Conservation (phyloP, 1,140 invertebrate species). For the Aphelinus atriplicis region DNA sequence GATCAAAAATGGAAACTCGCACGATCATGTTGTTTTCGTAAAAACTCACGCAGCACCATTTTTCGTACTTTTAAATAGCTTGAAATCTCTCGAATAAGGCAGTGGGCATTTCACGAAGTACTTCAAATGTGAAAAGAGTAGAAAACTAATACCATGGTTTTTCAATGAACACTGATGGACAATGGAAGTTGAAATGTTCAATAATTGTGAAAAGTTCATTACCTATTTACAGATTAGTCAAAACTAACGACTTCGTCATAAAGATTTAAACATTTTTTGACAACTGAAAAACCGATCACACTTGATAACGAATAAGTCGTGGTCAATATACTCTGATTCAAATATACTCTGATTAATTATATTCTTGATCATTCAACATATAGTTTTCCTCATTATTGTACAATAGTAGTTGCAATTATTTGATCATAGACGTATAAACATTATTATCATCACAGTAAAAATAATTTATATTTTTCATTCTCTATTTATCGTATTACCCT, state of each 20-base stretch:
- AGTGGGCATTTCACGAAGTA: constrained; percentile 4
- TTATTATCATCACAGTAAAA: constrained; percentile 70
- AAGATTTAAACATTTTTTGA: constrained; percentile 19
- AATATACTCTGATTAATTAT: constrained; percentile 10
- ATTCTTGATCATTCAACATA: constrained; percentile 19
- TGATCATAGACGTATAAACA: constrained; percentile 66
- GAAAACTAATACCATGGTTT: background rate
- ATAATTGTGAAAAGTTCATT: background rate
- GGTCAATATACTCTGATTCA: background rate
- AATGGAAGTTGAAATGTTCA: background rate
- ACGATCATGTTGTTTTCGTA: constrained; percentile 1
- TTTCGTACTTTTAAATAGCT: constrained; percentile 9
- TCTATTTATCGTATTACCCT: constrained; percentile 39
- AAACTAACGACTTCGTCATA: background rate
- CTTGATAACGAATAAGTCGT: constrained; percentile 29
- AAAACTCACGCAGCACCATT: constrained; percentile 17
- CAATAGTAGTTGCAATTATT: constrained; percentile 59
- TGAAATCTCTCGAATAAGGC: constrained; percentile 23
- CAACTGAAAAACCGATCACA: background rate
- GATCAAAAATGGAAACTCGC: constrained; percentile 14
- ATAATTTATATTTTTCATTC: constrained; percentile 62
- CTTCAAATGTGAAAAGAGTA: no score
- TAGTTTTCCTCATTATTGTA: constrained; percentile 41
- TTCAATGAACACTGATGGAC: background rate
- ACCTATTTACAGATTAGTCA: background rate